These are phyloP conservation scores for Drepanosiphum platanoidis DNA, from an alignment of 2,888 invertebrate genomes.

Conservation along the genomic window DNA sequence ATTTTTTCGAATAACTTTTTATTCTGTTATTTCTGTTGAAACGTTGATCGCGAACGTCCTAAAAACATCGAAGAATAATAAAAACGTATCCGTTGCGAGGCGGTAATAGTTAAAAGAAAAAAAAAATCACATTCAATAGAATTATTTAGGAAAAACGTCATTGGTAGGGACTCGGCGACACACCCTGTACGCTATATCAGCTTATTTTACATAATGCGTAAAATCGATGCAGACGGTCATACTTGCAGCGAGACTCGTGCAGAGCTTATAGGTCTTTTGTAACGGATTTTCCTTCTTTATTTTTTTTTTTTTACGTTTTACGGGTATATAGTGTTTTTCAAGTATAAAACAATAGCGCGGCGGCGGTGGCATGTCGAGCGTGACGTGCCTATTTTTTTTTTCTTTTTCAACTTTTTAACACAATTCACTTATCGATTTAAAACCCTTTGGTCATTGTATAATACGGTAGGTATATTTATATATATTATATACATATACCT, in stretches of 20 bases:
- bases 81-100: no score
- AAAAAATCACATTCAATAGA: no score
- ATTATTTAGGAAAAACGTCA: no score
- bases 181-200: background rate
- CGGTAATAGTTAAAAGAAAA: no score
- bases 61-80: no score
- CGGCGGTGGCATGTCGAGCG: background rate
- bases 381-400: conserved; percentile 46
- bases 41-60: no score
- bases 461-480: no score
- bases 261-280: conserved; percentile 10
- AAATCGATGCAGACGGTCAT: conserved; percentile 45
- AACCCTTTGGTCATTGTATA: conserved; percentile 23
- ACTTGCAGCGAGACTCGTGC: background rate
- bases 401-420: background rate
- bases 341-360: conserved; percentile 35
- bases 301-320: conserved; percentile 21
- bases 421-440: conserved; percentile 42
- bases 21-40: no score
- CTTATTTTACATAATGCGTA: conserved; percentile 27
- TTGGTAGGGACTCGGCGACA: no score
- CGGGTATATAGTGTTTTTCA: conserved; percentile 9
- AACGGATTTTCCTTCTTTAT: background rate
- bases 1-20: no score
- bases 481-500: no score